Evolutionary conservation across 2,113 vertebrate species (phyloP).

Genomic region (Rhinolophus sinicus): DNA sequence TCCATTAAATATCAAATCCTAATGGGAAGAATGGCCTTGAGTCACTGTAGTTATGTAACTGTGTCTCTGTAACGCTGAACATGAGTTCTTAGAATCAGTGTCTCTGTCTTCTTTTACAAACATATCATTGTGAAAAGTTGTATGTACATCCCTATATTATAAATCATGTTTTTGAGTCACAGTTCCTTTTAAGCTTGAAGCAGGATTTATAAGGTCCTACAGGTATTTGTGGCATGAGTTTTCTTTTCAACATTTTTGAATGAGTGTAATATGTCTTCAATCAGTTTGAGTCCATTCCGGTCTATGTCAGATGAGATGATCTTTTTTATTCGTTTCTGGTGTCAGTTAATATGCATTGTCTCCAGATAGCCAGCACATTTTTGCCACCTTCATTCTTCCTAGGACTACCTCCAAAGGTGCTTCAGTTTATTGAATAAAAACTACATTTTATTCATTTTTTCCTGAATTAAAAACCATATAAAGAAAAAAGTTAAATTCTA

Average conservation of each 20-base stretch:
- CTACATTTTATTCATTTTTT: not conserved
- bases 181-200: conserved; percentile 43
- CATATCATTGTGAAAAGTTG: conserved; percentile 12
- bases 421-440: not conserved
- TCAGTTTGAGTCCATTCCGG: conserved; percentile 57
- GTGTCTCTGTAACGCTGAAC: not conserved
- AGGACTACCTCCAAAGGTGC: not conserved
- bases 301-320: conserved; percentile 45
- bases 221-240: conserved; percentile 43
- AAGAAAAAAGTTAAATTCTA: conserved; percentile 22
- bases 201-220: conserved; percentile 47
- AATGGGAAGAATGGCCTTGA: not conserved
- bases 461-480: not conserved
- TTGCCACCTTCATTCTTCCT: not conserved
- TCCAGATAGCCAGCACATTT: not conserved
- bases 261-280: conserved; percentile 51
- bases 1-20: not conserved
- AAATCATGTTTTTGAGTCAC: conserved; percentile 53
- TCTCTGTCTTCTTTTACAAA: not conserved
- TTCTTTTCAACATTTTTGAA: conserved; percentile 55
- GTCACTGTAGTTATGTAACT: not conserved
- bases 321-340: conserved; percentile 48
- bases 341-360: not conserved
- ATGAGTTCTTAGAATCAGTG: not conserved
- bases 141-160: not conserved